Base-by-base conservation (phyloP, 2,113 vertebrate species). In the Coryphaenoides rupestris region DNA sequence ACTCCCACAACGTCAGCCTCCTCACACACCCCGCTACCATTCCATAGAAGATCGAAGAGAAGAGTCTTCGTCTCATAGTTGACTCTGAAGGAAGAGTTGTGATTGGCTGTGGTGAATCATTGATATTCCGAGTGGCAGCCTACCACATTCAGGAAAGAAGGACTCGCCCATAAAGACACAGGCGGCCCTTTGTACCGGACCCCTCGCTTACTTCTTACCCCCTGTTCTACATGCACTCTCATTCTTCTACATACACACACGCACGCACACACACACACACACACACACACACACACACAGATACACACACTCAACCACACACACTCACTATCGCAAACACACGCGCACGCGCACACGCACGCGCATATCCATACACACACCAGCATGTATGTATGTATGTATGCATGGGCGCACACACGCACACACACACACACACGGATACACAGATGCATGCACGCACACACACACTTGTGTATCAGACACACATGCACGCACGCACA, bases 81-180 rank as follows among this genome's bases (percentile, higher is more conserved):
- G 33, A 40, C 33, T 40, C 33, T 40, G 33, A 40, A 40, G 13
- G 9, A 64, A 60, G 56, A 63, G 28, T 50, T 45, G 26, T 57
- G 17, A 65, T 66, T 68, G 61, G 46, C 62, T 77, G 71, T 72
- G 61, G 73, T 55, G 62, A 73, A 68, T 72, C 84, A 88, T 88
- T 89, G 79, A 87, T 84, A 90, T 90, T 89, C 86, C 66, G 74
- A 72, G 66, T 81, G 73, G 72, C 59, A 70, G 68, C 82, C 86
- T 63, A 75, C 81, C 82, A 82, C 84, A 80, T 86, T 85, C 86
- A 88, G 86, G 81, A 87, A 89, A 86, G 84, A 84, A 85, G 81
- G 77, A 82, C 63, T 70, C 69, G 68, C 82, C 80, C 72, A 79
- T 87, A 80, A 89, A 88, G 33, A 89, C 80, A 85, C 80, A 89